These are phyloP conservation scores for Diachasma alloeum DNA, from an alignment of 1,140 invertebrate genomes.

Conservation along the genomic window DNA sequence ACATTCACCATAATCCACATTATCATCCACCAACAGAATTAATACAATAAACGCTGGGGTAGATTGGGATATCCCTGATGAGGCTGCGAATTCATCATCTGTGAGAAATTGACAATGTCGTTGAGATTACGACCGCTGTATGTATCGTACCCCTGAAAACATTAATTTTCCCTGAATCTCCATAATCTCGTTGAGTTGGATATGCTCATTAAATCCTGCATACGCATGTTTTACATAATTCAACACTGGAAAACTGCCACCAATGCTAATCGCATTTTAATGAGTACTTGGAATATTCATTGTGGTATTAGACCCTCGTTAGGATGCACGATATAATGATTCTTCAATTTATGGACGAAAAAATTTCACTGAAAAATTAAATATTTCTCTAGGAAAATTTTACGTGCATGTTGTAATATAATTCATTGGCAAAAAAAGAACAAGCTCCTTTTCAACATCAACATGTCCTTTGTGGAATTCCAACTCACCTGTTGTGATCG, in stretches of 20 bases:
- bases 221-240: neutral
- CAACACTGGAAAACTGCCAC: neutral
- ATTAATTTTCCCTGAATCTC: neutral
- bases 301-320: too few relatives aligned
- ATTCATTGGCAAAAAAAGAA: too few relatives aligned
- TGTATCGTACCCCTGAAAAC: constrained; percentile 46
- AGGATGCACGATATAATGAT: too few relatives aligned
- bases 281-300: neutral
- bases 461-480: neutral
- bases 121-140: constrained; percentile 35
- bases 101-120: constrained; percentile 28
- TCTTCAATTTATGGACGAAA: too few relatives aligned
- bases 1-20: neutral
- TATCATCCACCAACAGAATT: constrained; percentile 19
- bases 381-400: too few relatives aligned
- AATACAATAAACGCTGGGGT: constrained; percentile 49
- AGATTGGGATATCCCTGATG: constrained; percentile 47
- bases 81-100: constrained; percentile 40
- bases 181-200: too few relatives aligned
- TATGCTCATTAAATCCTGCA: neutral
- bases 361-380: too few relatives aligned
- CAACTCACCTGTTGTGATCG: constrained; percentile 47
- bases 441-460: too few relatives aligned
- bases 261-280: neutral
- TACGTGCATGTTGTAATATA: too few relatives aligned